Evolutionary conservation across 2,797 vertebrate species (phyloP).

Genomic region (Rhabdomys pumilio): DNA sequence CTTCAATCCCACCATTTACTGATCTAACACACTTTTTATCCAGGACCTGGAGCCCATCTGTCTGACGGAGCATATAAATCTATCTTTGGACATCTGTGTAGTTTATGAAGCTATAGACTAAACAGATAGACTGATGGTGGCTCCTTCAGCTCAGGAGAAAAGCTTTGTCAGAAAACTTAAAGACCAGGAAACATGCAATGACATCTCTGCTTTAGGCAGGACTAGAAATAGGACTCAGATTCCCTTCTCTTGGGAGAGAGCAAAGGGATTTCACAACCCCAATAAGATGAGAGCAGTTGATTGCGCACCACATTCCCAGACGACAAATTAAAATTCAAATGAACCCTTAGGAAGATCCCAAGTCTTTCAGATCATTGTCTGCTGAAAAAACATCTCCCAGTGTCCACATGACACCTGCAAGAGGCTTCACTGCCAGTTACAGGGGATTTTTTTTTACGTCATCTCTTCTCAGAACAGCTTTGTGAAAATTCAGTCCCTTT

Average conservation of each 20-base stretch:
- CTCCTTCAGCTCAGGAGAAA: not conserved
- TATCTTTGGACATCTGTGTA: constrained; percentile 5
- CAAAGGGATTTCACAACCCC: not conserved
- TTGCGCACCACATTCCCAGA: not conserved
- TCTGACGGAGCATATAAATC: not conserved
- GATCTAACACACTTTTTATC: not conserved
- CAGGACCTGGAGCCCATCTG: not conserved
- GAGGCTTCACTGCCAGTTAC: not conserved
- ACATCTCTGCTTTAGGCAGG: not conserved
- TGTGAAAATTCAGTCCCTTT: constrained; percentile 33
- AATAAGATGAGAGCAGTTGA: not conserved
- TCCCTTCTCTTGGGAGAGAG: not conserved
- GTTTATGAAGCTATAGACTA: not conserved
- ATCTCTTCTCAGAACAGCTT: not conserved
- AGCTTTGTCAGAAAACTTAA: not conserved
- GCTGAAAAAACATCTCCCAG: not conserved
- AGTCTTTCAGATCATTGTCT: constrained; percentile 7
- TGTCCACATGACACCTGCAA: not conserved
- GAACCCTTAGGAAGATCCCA: not conserved
- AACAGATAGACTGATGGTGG: not conserved
- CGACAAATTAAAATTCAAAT: constrained; percentile 36
- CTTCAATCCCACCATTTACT: not conserved
- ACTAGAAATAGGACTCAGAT: not conserved
- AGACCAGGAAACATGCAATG: not conserved
- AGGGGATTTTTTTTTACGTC: not conserved